Conservation (phyloP, 2,888 invertebrate genomes). For the Acleris literana region DNA sequence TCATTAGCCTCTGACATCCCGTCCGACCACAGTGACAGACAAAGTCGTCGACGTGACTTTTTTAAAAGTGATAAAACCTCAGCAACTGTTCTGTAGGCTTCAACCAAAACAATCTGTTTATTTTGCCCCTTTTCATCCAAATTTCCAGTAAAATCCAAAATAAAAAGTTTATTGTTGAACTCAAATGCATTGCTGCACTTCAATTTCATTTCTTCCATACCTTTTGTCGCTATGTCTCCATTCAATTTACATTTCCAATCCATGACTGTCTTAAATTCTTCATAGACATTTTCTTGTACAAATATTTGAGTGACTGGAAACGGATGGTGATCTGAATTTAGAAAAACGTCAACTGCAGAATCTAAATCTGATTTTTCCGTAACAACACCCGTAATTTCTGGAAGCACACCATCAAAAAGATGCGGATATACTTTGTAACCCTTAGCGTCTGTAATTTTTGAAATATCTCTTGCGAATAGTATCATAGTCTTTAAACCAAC, state of each 20-base stretch:
- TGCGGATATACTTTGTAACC: neutral
- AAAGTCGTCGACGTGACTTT: conserved; percentile 39
- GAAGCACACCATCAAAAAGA: conserved; percentile 3
- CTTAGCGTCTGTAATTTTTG: neutral
- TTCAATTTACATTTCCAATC: conserved; percentile 48
- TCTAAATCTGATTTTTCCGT: conserved; percentile 28
- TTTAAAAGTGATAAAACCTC: conserved; percentile 54
- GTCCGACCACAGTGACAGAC: conserved; percentile 59
- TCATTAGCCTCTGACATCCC: conserved; percentile 57
- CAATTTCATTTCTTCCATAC: conserved; percentile 4
- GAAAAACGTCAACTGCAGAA: conserved; percentile 22
- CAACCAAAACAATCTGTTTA: conserved; percentile 42
- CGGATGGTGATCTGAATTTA: conserved; percentile 49
- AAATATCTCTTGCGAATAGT: conserved; percentile 1
- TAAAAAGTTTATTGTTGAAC: conserved; percentile 41
- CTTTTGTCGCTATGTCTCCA: neutral
- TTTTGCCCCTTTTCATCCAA: conserved; percentile 3
- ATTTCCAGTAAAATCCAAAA: conserved; percentile 45
- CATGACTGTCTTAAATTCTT: conserved; percentile 50
- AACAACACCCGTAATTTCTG: conserved; percentile 22
- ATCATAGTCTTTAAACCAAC: conserved; percentile 31
- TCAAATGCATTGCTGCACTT: conserved; percentile 39
- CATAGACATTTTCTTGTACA: conserved; percentile 59
- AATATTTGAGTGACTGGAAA: conserved; percentile 55
- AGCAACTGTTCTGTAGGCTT: conserved; percentile 62